A percentile compares a stretch with the other conserved stretches of the same genome.
Conservation (phyloP, 2,797 vertebrate genomes). For the Acanthornis magna region DNA sequence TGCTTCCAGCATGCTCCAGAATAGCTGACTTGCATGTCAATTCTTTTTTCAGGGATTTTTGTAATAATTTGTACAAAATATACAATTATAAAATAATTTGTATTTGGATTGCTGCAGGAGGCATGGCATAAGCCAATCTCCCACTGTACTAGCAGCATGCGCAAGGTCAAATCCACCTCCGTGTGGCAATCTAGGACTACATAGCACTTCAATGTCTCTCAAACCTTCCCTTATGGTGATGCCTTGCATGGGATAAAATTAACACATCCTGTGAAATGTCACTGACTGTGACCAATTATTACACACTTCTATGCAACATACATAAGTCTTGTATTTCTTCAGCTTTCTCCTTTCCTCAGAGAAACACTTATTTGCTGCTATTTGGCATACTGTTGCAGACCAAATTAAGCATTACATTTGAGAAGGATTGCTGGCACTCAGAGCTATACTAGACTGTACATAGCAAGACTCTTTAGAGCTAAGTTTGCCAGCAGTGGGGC, state of each 20-base stretch:
- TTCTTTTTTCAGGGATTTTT: neutral
- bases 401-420: neutral
- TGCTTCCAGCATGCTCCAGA: neutral
- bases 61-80: neutral
- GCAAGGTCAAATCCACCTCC: neutral
- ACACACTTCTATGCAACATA: neutral
- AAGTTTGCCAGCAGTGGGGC: neutral
- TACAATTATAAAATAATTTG: neutral
- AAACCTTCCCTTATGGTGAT: neutral
- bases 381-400: neutral
- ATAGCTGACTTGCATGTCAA: neutral
- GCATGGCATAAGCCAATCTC: neutral
- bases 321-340: fast-evolving
- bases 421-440: neutral
- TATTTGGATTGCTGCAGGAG: neutral
- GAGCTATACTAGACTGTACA: neutral
- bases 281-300: neutral
- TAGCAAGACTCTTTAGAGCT: neutral
- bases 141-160: neutral
- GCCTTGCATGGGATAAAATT: neutral
- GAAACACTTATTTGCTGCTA: neutral
- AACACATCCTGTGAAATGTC: neutral
- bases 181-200: neutral
- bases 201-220: neutral
- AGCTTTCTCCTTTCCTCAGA: neutral